These are phyloP conservation scores for Tympanoctomys barrerae DNA, from an alignment of 2,797 vertebrate species.

Conservation along the genomic window DNA sequence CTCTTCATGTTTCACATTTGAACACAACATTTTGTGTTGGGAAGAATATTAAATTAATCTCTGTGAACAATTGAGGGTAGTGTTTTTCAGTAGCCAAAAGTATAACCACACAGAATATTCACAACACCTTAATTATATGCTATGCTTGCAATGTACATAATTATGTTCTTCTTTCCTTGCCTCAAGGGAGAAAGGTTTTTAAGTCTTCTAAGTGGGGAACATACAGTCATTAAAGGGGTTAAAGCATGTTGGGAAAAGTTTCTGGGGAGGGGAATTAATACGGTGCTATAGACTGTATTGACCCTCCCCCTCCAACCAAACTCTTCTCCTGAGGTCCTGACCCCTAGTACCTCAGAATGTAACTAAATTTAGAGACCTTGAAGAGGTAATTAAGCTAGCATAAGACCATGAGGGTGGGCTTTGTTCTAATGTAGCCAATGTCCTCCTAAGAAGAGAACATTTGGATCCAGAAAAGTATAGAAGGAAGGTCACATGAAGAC, in stretches of 20 bases:
- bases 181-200: constrained; percentile 47
- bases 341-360: background rate
- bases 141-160: background rate
- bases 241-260: background rate
- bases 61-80: background rate
- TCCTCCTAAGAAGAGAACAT: background rate
- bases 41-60: background rate
- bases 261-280: background rate
- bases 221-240: background rate
- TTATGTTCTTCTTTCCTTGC: constrained; percentile 4
- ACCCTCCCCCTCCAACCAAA: background rate
- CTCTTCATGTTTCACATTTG: background rate
- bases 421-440: background rate
- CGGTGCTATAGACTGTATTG: background rate
- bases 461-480: too few species aligned
- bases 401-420: background rate
- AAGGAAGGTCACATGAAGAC: background rate
- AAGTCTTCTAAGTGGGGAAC: background rate
- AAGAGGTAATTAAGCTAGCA: background rate
- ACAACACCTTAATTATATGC: background rate
- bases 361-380: background rate
- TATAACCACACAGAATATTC: background rate
- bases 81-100: constrained; percentile 40
- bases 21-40: background rate
- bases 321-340: background rate